Percentiles rank a stretch among this genome's conserved stretches.
These are phyloP conservation scores for Diglossa cyanea DNA, from an alignment of 2,797 vertebrate species.

Conservation along the genomic window DNA sequence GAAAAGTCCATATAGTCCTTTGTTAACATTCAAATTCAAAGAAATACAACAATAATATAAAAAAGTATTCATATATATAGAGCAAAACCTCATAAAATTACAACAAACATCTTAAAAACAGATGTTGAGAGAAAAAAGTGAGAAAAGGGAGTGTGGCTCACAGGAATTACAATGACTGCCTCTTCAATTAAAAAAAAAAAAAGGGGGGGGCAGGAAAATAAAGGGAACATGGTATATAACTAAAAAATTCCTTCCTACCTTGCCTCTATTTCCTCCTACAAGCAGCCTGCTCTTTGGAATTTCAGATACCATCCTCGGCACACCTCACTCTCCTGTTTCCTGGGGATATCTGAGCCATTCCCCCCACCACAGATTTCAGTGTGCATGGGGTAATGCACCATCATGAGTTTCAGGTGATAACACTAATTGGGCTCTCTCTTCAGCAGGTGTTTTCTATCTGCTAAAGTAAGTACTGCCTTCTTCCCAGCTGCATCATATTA, in stretches of 20 bases:
- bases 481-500: background rate
- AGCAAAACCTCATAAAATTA: background rate
- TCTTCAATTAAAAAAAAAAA: background rate
- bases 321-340: background rate
- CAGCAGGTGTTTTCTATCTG: background rate
- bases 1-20: background rate
- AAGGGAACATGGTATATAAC: fast-evolving
- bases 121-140: fast-evolving
- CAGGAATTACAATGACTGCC: background rate
- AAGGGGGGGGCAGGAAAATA: background rate
- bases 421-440: background rate
- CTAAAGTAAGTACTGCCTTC: background rate
- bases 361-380: background rate
- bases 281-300: background rate
- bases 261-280: background rate
- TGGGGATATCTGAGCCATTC: fast-evolving
- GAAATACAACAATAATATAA: background rate
- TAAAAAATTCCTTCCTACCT: background rate
- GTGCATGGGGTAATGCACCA: background rate
- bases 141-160: background rate
- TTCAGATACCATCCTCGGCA: fast-evolving
- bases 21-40: background rate
- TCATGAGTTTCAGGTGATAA: background rate
- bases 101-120: background rate
- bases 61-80: background rate